A percentile compares a stretch with the other conserved stretches of the same genome.
phyloP scores from a whole-genome alignment of 2,113 vertebrate genomes.

The Carlito syrichta region DNA sequence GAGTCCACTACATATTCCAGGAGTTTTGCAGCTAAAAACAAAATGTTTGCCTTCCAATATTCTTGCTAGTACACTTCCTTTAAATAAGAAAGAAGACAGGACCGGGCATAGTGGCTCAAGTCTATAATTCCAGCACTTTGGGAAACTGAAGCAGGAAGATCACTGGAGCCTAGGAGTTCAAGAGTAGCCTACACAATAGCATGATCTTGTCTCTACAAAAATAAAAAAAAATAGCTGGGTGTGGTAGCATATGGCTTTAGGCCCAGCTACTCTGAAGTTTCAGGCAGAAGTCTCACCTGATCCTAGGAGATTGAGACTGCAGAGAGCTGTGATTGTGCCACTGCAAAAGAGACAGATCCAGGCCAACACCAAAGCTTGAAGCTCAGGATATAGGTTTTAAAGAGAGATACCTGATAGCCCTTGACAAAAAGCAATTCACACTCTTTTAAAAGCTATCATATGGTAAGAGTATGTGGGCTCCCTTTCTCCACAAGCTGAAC shows the following conservation, averaged over 20 bases:
- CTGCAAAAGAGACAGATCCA: background rate
- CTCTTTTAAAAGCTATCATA: background rate
- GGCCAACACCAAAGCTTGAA: background rate
- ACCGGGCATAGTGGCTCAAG: too few relatives aligned
- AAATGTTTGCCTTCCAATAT: background rate
- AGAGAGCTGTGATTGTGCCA: too few relatives aligned
- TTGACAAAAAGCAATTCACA: background rate
- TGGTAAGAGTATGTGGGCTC: background rate
- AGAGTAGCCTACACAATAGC: too few relatives aligned
- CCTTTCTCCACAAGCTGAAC: background rate
- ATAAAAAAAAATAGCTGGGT: too few relatives aligned
- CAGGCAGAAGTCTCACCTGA: too few relatives aligned
- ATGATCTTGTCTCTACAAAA: too few relatives aligned
- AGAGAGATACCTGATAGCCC: background rate
- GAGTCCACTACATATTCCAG: background rate
- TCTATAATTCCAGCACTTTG: too few relatives aligned
- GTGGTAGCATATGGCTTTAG: too few relatives aligned
- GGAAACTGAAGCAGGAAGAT: too few relatives aligned
- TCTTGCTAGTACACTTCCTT: background rate
- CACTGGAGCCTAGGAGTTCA: too few relatives aligned
- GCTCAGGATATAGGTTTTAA: background rate
- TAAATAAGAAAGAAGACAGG: background rate
- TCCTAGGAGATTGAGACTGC: too few relatives aligned
- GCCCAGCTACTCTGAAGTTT: too few relatives aligned
- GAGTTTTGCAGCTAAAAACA: background rate